Conservation (phyloP, 2,797 vertebrate genomes). For the Sylvia borin region DNA sequence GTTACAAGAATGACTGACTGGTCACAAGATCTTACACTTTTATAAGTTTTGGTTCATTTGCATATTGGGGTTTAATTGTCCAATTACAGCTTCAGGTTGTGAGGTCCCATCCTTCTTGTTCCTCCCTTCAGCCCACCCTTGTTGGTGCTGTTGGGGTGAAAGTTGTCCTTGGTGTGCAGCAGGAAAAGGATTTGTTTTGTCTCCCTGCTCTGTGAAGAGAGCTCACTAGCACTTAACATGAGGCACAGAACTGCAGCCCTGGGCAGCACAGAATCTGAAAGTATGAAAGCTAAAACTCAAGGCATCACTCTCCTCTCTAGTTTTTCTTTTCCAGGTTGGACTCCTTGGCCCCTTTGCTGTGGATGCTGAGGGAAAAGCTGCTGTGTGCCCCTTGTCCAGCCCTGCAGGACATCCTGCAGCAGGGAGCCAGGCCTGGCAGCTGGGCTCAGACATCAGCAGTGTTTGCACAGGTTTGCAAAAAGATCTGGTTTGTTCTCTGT, state of each 20-base stretch:
- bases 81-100: not conserved
- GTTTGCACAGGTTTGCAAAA: accelerated
- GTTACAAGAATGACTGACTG: not conserved
- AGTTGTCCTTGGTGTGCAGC: not conserved
- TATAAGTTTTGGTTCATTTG: not conserved
- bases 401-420: not conserved
- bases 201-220: not conserved
- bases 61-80: not conserved
- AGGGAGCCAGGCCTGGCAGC: not conserved
- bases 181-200: not conserved
- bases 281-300: not conserved
- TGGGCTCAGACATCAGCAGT: not conserved
- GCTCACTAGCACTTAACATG: not conserved
- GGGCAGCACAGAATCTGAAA: not conserved
- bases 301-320: not conserved
- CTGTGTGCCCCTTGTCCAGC: not conserved
- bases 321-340: not conserved
- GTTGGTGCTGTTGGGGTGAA: not conserved
- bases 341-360: not conserved
- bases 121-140: not conserved
- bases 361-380: not conserved
- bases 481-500: not conserved
- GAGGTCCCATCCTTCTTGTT: not conserved
- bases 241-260: not conserved
- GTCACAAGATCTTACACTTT: not conserved